These are phyloP conservation scores for Criorhina ranunculi DNA, from an alignment of 2,888 invertebrate species.

Conservation along the genomic window DNA sequence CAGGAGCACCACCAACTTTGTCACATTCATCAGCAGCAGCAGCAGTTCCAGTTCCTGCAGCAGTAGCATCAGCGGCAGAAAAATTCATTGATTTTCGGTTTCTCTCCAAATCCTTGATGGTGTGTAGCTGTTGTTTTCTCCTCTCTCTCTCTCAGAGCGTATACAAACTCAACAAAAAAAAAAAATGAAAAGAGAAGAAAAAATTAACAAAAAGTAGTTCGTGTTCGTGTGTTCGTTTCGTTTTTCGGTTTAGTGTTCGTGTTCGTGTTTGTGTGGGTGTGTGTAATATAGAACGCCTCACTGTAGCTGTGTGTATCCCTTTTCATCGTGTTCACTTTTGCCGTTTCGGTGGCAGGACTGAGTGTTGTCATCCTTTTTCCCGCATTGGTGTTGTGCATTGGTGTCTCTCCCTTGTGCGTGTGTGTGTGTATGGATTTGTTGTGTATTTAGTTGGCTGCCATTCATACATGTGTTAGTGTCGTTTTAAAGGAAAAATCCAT, in stretches of 20 bases:
- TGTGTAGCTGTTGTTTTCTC: slow-evolving; percentile 55
- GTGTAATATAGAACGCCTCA: slow-evolving; percentile 49
- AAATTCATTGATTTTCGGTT: slow-evolving; percentile 76
- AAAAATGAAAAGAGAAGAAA: slow-evolving; percentile 36
- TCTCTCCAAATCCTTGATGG: slow-evolving; percentile 57
- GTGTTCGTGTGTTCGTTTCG: too few species aligned
- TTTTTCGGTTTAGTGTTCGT: slow-evolving; percentile 49
- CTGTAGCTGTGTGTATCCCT: slow-evolving; percentile 45
- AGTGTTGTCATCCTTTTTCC: slow-evolving; percentile 66
- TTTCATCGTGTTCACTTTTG: slow-evolving; percentile 36
- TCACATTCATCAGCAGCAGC: not conserved
- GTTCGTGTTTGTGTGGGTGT: slow-evolving; percentile 23
- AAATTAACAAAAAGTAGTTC: slow-evolving; percentile 45
- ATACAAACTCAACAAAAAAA: slow-evolving; percentile 19
- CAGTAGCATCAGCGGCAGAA: slow-evolving; percentile 61
- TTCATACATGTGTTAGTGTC: slow-evolving; percentile 56
- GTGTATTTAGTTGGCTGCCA: slow-evolving; percentile 55
- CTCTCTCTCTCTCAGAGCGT: slow-evolving; percentile 25
- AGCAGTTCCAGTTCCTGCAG: slow-evolving; percentile 38
- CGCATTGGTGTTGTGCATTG: slow-evolving; percentile 44
- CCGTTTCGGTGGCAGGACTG: slow-evolving; percentile 22
- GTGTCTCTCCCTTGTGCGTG: slow-evolving; percentile 31
- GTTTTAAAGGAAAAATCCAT: slow-evolving; percentile 40
- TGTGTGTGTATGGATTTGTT: slow-evolving; percentile 51
- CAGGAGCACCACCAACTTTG: slow-evolving; percentile 17